Evolutionary conservation across 1,140 invertebrate genomes (phyloP), one percentile per base, ranked within the genome.

Genomic region (Caenorhabditis inopinata): DNA sequence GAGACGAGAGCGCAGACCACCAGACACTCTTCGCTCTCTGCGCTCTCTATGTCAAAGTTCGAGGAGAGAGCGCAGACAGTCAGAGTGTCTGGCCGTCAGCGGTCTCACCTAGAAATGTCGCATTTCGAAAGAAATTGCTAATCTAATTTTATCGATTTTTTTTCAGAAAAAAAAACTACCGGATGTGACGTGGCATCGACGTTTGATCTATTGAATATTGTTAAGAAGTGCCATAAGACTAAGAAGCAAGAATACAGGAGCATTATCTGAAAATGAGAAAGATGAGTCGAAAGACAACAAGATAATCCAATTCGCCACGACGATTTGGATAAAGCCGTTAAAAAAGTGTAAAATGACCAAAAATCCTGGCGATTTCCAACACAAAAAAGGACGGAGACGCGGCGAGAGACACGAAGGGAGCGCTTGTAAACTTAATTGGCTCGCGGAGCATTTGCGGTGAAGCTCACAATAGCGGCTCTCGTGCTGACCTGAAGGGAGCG

Each of bases 331-430:
- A 6, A 45, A 73, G 7, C 18, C 14, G 4, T 27, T 45, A 27
- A 74, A 74, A 74, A 74, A 74, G 38, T 74, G 25, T 45, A 45
- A 47, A 74, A 74, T 46, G 38, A 45, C 12, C 73, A 27, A 74
- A 74, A 45, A 74, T 46, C 38, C 18, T 5, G 27, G n/a, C 9
- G 21, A 32, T 27, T n/a, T 27, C 4, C n/a, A 21, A n/a, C 18
- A 5, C 5, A 25, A 47, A 74, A 74, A 46, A 11, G 25, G 27
- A 73, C 0, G 9, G 29, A 21, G 62, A 73, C 0, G 38, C 9
- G 27, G 29, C 7, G 21, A 7, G 29, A 42, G 29, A 18, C 25
- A 45, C 35, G 38, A n/a, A 11, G 1, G 38, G 35, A 29, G 11
- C 42, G n/a, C 16, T 46, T 27, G 73, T 46, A 74, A 47, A 74